phyloP scores from a whole-genome alignment of 2,888 invertebrate genomes.

The Atrina japonica region DNA sequence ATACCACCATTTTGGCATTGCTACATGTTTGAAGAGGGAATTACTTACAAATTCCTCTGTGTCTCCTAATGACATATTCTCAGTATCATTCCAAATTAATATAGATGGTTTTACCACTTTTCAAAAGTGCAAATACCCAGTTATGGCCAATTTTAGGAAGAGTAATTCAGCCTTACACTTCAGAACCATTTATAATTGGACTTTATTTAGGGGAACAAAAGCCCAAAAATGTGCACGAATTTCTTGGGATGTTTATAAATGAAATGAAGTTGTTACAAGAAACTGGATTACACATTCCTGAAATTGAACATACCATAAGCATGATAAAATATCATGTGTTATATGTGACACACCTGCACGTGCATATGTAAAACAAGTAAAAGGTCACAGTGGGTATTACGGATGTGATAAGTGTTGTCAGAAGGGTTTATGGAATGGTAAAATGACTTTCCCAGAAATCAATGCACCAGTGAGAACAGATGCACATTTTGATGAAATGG shows the following conservation, averaged over 20 bases:
- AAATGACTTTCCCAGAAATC: conserved; percentile 40
- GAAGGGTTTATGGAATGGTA: conserved; percentile 32
- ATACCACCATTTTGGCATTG: too few relatives aligned
- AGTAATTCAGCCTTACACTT: conserved; percentile 2
- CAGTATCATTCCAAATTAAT: conserved; percentile 24
- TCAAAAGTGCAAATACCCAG: conserved; percentile 31
- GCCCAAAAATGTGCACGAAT: conserved; percentile 42
- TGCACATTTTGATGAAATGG: conserved; percentile 49
- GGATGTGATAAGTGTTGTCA: too few relatives aligned
- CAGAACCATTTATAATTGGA: conserved; percentile 43
- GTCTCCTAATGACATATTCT: too few relatives aligned
- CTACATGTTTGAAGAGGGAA: too few relatives aligned
- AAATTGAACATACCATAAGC: conserved; percentile 4
- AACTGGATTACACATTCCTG: conserved; percentile 16
- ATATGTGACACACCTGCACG: conserved; percentile 72
- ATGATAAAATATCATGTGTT: conserved; percentile 43
- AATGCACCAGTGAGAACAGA: conserved; percentile 50
- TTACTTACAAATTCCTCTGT: too few relatives aligned
- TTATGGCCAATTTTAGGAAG: conserved; percentile 43
- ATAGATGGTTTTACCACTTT: conserved; percentile 39
- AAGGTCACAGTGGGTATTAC: too few relatives aligned
- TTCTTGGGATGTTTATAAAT: conserved; percentile 43
- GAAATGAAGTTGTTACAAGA: conserved; percentile 40
- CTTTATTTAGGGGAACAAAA: conserved; percentile 44
- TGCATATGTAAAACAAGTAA: conserved; percentile 63